These are phyloP conservation scores for Adoxophyes honmai DNA, from an alignment of 1,140 invertebrate genomes.

Conservation along the genomic window DNA sequence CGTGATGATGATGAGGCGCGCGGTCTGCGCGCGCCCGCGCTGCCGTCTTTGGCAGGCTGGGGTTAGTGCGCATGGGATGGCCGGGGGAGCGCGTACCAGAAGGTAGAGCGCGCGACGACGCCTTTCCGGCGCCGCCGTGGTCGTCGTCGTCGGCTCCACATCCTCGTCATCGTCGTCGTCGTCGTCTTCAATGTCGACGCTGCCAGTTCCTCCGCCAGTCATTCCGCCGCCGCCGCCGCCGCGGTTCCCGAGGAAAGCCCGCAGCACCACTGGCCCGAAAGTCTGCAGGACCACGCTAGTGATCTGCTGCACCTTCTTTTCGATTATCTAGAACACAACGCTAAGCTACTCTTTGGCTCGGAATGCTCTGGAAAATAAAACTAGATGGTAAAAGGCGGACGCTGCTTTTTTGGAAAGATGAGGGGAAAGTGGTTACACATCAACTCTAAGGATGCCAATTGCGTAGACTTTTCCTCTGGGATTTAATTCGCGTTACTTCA, in stretches of 20 bases:
- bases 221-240: slow-evolving; percentile 53
- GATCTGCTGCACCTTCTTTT: slow-evolving; percentile 86
- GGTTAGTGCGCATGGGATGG: slow-evolving; percentile 55
- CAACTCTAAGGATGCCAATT: too few relatives aligned
- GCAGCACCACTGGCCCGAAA: slow-evolving; percentile 82
- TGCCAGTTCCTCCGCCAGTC: slow-evolving; percentile 33
- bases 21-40: slow-evolving; percentile 64
- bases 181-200: slow-evolving; percentile 59
- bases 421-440: too few relatives aligned
- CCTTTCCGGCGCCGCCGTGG: slow-evolving; percentile 42
- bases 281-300: slow-evolving; percentile 81
- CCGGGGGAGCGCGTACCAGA: too few relatives aligned
- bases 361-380: slow-evolving; percentile 22
- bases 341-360: slow-evolving; percentile 35
- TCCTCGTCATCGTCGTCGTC: slow-evolving; percentile 65
- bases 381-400: too few relatives aligned
- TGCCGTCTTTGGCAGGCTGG: slow-evolving; percentile 63
- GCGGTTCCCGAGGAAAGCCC: slow-evolving; percentile 74
- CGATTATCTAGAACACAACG: slow-evolving; percentile 83
- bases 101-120: too few relatives aligned
- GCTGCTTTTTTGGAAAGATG: too few relatives aligned
- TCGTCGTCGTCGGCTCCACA: slow-evolving; percentile 36
- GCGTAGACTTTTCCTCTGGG: too few relatives aligned
- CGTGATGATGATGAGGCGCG: slow-evolving; percentile 73
- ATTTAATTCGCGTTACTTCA: too few relatives aligned